phyloP scores from a whole-genome alignment of 2,797 vertebrate species.

The Cryptoblepharus egeriae region DNA sequence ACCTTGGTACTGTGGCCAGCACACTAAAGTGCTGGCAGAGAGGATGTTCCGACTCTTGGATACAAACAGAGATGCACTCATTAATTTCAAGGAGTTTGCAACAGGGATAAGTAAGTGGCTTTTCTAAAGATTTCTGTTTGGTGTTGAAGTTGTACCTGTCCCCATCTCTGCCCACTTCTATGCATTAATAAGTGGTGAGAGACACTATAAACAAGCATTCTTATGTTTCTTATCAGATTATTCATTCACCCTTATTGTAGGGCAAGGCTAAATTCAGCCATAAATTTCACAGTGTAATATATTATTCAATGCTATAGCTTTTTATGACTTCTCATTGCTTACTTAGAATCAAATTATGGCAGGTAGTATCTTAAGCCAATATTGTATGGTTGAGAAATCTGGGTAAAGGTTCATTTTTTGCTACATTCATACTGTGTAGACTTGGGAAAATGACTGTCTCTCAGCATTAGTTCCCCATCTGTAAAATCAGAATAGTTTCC shows the following conservation, averaged over 20 bases:
- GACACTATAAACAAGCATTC: too few species aligned
- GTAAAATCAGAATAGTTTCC: background rate
- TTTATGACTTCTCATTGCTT: background rate
- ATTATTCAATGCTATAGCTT: background rate
- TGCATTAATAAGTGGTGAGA: conserved; percentile 4
- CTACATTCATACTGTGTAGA: background rate
- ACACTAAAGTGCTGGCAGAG: conserved; percentile 82
- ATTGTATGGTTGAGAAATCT: background rate
- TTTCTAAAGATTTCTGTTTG: background rate
- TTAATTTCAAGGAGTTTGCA: conserved; percentile 98
- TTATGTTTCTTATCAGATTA: background rate
- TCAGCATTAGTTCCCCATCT: background rate
- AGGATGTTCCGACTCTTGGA: conserved; percentile 94
- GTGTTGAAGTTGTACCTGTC: background rate
- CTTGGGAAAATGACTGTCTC: background rate
- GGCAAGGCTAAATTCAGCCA: background rate
- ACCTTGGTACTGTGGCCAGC: conserved; percentile 88
- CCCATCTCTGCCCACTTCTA: background rate
- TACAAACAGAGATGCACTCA: conserved; percentile 90
- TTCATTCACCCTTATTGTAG: background rate
- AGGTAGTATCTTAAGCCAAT: background rate
- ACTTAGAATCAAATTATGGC: background rate
- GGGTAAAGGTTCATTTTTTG: background rate
- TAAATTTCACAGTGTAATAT: background rate
- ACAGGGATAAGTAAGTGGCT: conserved; percentile 89